Evolutionary conservation across 1,140 invertebrate genomes (phyloP), one percentile per base, ranked within the genome.

Genomic region (Drosophila virilis): DNA sequence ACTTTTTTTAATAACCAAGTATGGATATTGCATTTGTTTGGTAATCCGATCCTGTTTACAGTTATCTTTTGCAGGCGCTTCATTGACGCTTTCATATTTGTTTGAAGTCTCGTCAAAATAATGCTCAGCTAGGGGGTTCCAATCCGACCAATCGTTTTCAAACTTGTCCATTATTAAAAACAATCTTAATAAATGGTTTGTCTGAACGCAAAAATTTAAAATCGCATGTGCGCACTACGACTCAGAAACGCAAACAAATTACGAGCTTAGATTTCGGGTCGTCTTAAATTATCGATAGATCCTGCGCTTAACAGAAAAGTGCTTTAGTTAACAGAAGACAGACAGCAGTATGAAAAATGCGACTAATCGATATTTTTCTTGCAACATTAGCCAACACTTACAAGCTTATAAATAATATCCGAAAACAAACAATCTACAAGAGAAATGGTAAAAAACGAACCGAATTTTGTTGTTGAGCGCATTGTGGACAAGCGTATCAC

Each of bases 401-500:
- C 46, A 60, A 28, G 22, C 22, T 28, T 45, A 52, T 6, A 45
- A 51, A 13, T 10, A 22, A 22, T 51, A 28, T 38, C 22, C 8
- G 10, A 8, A 33, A 38, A 37, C 6, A 61, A 60, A 60, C 42
- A 35, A 48, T 37, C 17, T 60, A 6, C 12, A 9, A 32, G 43
- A 10, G n/a, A 50, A 59, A 90, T 90, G 85, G 86, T 81, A 4
- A 90, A 85, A 77, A 90, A 90, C 62, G 80, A 88, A 51, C 57
- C 81, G 0, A 91, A 92, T 45, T 93, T 92, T 54, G 90, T 92
- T 17, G 92, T 93, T 28, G 92, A 93, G 59, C 92, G 92, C 37
- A 93, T 93, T 38, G 67, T 93, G 10, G 92, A 93, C 59, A 92
- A 92, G 71, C 76, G 92, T 0, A 89, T 92, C 12, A 92, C 92